Percentiles rank a stretch among this genome's conserved stretches.
phyloP scores from a whole-genome alignment of 2,113 vertebrate species.

The Herpailurus yagouaroundi region DNA sequence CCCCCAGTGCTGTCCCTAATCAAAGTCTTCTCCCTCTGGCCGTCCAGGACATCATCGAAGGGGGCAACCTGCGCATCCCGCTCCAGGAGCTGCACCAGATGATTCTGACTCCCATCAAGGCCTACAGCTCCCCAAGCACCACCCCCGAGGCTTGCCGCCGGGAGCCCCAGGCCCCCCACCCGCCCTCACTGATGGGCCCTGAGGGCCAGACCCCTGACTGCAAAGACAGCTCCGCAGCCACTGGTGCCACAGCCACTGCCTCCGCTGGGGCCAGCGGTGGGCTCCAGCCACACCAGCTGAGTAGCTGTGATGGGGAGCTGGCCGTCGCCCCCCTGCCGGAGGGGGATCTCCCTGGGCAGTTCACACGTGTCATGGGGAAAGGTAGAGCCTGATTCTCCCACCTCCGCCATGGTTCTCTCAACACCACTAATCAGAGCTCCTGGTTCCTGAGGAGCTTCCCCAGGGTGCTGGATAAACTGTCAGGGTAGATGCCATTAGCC shows the following conservation, averaged over 20 bases:
- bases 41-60: conserved; percentile 95
- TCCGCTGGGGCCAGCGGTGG: conserved; percentile 72
- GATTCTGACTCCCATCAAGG: conserved; percentile 98
- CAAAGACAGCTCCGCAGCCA: conserved; percentile 79
- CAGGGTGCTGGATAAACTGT: background rate
- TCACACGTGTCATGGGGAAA: conserved; percentile 99
- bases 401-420: fast-evolving
- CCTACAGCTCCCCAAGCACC: conserved; percentile 85
- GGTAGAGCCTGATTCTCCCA: conserved; percentile 81
- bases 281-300: conserved; percentile 89
- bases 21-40: background rate
- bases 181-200: conserved; percentile 86
- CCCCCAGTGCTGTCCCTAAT: background rate
- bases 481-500: background rate
- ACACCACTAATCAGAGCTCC: background rate
- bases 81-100: conserved; percentile 99
- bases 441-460: background rate
- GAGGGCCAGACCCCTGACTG: conserved; percentile 88
- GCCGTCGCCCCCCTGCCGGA: conserved; percentile 89
- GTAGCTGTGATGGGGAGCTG: conserved; percentile 92
- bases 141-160: conserved; percentile 81
- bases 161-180: conserved; percentile 85
- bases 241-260: background rate
- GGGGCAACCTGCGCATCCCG: conserved; percentile 92
- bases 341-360: conserved; percentile 96